Percentiles rank a stretch among this genome's conserved stretches.
These are phyloP conservation scores for Myotis vivesi DNA, from an alignment of 2,797 vertebrate genomes.

Conservation along the genomic window DNA sequence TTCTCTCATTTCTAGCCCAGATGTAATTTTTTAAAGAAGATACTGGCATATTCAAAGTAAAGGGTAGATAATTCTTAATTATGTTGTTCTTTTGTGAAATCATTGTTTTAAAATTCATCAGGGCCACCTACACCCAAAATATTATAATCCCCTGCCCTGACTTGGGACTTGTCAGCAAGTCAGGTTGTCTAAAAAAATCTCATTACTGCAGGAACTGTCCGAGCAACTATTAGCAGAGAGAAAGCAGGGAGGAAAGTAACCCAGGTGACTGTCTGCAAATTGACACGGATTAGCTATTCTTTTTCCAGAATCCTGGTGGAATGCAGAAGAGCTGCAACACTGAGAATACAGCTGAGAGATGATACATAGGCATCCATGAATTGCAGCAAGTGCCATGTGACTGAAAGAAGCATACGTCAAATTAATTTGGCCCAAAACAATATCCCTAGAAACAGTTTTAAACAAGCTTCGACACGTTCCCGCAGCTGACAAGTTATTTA, in stretches of 20 bases:
- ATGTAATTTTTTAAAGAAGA: neutral
- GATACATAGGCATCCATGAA: constrained; percentile 59
- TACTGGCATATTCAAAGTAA: constrained; percentile 34
- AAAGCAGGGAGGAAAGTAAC: constrained; percentile 75
- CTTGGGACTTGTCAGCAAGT: neutral
- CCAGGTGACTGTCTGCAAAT: constrained; percentile 81
- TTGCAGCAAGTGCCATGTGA: constrained; percentile 67
- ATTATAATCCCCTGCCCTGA: neutral
- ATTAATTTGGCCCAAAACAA: constrained; percentile 59
- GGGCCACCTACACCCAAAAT: neutral
- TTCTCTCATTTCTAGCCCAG: neutral
- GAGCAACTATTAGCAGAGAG: constrained; percentile 65
- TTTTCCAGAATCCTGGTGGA: constrained; percentile 59
- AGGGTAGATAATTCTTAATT: constrained; percentile 14
- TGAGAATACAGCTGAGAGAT: constrained; percentile 73
- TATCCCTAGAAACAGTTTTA: constrained; percentile 38
- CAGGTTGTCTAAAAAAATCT: constrained; percentile 63
- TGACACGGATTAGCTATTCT: constrained; percentile 82
- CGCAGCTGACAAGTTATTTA: constrained; percentile 46
- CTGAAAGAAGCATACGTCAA: constrained; percentile 60
- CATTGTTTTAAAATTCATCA: constrained; percentile 45
- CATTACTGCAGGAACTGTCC: constrained; percentile 58
- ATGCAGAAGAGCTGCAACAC: constrained; percentile 61
- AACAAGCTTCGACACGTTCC: neutral
- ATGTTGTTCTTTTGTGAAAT: constrained; percentile 6